These are phyloP conservation scores for Eueremaeus valkanovi DNA, from an alignment of 2,888 invertebrate species.

Conservation along the genomic window DNA sequence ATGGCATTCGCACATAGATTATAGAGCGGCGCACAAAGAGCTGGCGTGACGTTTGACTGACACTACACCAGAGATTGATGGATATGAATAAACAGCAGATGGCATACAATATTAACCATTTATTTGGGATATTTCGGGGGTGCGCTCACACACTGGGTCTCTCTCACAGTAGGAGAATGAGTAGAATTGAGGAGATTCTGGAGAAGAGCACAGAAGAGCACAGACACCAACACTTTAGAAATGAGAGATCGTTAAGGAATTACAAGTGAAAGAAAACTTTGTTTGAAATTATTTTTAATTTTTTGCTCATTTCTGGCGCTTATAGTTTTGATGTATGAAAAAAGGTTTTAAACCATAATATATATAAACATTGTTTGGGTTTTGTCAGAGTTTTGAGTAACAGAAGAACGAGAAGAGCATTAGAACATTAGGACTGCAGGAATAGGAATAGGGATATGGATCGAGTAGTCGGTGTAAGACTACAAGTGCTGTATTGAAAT, in stretches of 20 bases:
- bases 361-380: too few species aligned
- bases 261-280: not conserved
- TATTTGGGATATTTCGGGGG: conserved; percentile 28
- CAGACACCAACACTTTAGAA: not conserved
- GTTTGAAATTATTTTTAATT: too few species aligned
- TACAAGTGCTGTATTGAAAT: too few species aligned
- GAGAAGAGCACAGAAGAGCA: conserved; percentile 1
- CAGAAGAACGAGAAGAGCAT: not conserved
- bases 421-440: not conserved
- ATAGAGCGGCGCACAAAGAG: conserved; percentile 33
- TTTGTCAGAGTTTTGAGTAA: too few species aligned
- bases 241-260: not conserved
- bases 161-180: conserved; percentile 6
- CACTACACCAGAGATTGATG: conserved; percentile 30
- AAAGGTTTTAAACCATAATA: too few species aligned
- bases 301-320: not conserved
- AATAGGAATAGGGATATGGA: conserved; percentile 3
- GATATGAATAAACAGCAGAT: conserved; percentile 36
- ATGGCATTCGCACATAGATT: conserved; percentile 34
- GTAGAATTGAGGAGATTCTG: not conserved
- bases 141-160: conserved; percentile 20
- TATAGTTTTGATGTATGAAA: not conserved
- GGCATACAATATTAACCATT: conserved; percentile 30
- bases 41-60: conserved; percentile 34
- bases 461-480: too few species aligned